phyloP scores from a whole-genome alignment of 2,888 invertebrate genomes.

The Idaea aversata region DNA sequence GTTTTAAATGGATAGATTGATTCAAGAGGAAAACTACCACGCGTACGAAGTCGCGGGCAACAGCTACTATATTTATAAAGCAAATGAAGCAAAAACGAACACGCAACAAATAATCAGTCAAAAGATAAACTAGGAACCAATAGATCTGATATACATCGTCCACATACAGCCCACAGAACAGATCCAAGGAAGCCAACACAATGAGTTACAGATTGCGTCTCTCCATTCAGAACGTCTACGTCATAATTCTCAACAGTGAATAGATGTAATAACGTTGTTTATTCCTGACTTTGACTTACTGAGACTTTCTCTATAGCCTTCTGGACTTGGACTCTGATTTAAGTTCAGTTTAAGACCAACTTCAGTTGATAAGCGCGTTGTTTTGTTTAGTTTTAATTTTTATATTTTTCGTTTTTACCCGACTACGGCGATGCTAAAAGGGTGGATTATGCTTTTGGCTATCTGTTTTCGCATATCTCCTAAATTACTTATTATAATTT shows the following conservation, averaged over 20 bases:
- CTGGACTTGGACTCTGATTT: not conserved
- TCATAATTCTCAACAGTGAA: slow-evolving; percentile 2
- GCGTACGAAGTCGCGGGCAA: no score
- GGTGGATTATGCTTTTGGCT: no score
- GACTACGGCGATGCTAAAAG: no score
- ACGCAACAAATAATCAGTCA: no score
- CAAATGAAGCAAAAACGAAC: no score
- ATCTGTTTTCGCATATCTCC: no score
- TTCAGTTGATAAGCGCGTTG: not conserved
- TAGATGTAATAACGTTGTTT: slow-evolving; percentile 1
- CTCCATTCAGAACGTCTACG: not conserved
- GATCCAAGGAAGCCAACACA: not conserved
- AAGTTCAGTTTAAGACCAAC: not conserved
- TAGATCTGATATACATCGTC: not conserved
- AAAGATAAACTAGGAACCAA: no score
- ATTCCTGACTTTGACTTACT: slow-evolving; percentile 1
- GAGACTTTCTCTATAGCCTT: not conserved
- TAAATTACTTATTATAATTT: no score
- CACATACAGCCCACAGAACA: not conserved
- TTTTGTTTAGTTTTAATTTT: not conserved
- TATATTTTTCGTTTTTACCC: not conserved
- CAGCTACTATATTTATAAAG: no score
- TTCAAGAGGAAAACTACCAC: no score
- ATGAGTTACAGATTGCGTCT: slow-evolving; percentile 2
- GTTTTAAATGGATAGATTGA: no score